Evolutionary conservation across 2,888 invertebrate species (phyloP), one percentile per base, ranked within the genome.

Genomic region (Digitonthophagus gazella): DNA sequence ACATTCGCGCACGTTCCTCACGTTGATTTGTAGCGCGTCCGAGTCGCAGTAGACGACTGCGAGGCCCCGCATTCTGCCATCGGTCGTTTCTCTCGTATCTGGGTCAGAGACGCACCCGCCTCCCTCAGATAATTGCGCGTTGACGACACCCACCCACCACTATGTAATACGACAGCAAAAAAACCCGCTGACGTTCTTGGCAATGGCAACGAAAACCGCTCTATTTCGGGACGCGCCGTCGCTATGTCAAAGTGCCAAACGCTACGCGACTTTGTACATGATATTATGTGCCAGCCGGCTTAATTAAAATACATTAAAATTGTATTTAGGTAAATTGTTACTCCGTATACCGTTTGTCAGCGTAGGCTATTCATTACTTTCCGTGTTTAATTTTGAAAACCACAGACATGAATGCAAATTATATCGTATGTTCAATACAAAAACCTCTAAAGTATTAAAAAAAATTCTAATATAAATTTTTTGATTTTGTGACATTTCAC

Each of bases 1-100:
- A 20, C 61, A 61, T 61, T 61, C 20, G 61, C 61, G 61, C 61
- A 20, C 61, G 61, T 61, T 61, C 61, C 18, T 61, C 61, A 61
- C n/a, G 61, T 61, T 61, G 61, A 61, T 61, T 61, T 61, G 61
- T 61, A n/a, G 61, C 6, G 19, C 61, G 61, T 61, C 8, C 28
- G 28, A 44, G 28, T 44, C 28, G 28, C 28, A 11, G 28, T 44
- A 44, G 28, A 11, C 28, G 28, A 44, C 28, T 44, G 28, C 11
- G 6, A 44, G 28, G 28, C 28, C 28, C 28, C 6, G 28, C 28
- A 44, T 6, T 8, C 28, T 44, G 28, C 28, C 8, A 44, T 44
- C 28, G 28, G 6, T 44, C 28, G 28, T 44, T 44, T 44, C 28
- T 44, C 8, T 6, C 1, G 28, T 44, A 44, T 44, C 11, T 44